Evolutionary conservation across 1,140 invertebrate species (phyloP).

Genomic region (Anadara kagoshimensis): DNA sequence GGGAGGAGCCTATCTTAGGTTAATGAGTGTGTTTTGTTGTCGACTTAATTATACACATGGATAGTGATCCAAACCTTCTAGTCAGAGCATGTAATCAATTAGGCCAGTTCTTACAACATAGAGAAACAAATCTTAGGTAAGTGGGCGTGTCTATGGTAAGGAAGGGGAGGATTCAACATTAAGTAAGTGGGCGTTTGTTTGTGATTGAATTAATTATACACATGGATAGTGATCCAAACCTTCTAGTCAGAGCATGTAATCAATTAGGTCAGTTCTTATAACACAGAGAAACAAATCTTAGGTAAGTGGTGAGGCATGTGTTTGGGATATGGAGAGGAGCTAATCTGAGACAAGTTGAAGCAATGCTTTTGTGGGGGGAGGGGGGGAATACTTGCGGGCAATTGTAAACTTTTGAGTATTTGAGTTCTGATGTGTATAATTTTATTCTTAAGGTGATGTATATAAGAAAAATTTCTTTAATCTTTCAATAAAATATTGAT

Average conservation of each 20-base stretch:
- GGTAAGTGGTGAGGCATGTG: constrained; percentile 75
- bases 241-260: constrained; percentile 98
- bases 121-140: constrained; percentile 96
- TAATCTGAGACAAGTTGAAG: no score
- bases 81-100: constrained; percentile 99
- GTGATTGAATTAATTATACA: constrained; percentile 99
- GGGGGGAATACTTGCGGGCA: no score
- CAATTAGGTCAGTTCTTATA: constrained; percentile 99
- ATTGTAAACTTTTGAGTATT: no score
- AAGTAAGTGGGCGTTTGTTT: background rate
- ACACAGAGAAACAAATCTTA: constrained; percentile 98
- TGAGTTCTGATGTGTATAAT: no score
- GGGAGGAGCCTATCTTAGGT: background rate
- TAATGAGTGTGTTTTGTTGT: background rate
- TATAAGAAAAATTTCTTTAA: no score
- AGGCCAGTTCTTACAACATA: constrained; percentile 98
- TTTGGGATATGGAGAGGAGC: background rate
- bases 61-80: constrained; percentile 96
- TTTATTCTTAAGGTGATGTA: no score
- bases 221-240: constrained; percentile 97
- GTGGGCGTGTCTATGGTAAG: background rate
- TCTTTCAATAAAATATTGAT: no score
- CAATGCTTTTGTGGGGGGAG: no score
- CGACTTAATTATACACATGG: constrained; percentile 99
- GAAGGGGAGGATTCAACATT: background rate